Evolutionary conservation across 2,888 invertebrate species (phyloP).

Genomic region (Teleiodes luculella): DNA sequence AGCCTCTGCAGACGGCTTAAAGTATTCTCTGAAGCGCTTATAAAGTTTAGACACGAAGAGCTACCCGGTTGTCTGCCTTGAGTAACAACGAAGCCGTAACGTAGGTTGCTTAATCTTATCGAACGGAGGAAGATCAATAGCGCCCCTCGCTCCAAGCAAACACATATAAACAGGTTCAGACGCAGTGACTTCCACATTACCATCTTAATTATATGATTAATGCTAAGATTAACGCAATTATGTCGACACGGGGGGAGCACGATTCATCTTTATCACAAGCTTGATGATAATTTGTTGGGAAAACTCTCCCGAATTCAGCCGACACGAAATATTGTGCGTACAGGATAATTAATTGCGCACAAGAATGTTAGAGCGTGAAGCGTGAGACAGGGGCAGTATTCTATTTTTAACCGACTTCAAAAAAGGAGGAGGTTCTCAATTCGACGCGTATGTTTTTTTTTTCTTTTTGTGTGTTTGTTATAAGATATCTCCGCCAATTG

Average conservation of each 20-base stretch:
- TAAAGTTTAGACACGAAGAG: neutral
- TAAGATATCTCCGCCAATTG: too few species aligned
- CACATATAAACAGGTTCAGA: constrained; percentile 4
- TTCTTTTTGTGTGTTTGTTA: too few species aligned
- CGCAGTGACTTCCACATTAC: constrained; percentile 23
- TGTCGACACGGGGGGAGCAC: constrained; percentile 33
- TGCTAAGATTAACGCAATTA: constrained; percentile 47
- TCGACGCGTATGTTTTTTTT: too few species aligned
- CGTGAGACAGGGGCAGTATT: neutral
- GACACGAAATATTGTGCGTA: neutral
- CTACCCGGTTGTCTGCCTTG: neutral
- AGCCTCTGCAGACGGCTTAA: neutral
- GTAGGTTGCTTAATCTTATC: neutral
- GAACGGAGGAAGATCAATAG: neutral
- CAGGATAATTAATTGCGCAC: constrained; percentile 8
- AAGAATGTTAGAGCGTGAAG: neutral
- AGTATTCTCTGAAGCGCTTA: neutral
- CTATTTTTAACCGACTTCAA: too few species aligned
- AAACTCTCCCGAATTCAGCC: constrained; percentile 17
- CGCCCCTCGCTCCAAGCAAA: neutral
- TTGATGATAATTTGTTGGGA: constrained; percentile 37
- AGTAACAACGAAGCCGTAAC: neutral
- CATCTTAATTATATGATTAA: constrained; percentile 46
- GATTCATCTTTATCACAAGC: constrained; percentile 30
- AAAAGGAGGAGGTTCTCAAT: too few species aligned